Evolutionary conservation across 2,888 invertebrate genomes (phyloP).

Genomic region (Drosophila subquinaria): DNA sequence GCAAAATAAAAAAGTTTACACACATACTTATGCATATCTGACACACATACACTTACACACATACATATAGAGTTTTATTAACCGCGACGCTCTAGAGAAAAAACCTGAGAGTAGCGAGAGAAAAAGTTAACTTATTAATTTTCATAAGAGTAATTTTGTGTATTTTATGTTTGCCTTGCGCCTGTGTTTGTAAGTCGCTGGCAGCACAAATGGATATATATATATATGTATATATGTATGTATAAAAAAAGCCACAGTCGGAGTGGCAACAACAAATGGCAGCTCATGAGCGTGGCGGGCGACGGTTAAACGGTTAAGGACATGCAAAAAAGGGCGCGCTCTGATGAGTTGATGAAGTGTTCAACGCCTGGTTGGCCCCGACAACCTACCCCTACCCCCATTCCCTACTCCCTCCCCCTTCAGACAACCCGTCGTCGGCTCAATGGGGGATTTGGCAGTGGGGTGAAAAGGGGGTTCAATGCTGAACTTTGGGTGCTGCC

Average conservation of each 20-base stretch:
- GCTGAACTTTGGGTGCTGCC: slow-evolving; percentile 65
- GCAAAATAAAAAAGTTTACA: slow-evolving; percentile 54
- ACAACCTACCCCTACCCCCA: slow-evolving; percentile 10
- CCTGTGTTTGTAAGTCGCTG: slow-evolving; percentile 29
- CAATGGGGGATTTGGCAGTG: not conserved
- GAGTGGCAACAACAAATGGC: slow-evolving; percentile 66
- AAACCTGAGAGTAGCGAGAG: slow-evolving; percentile 53
- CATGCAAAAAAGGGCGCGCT: slow-evolving; percentile 80
- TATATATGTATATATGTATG: slow-evolving; percentile 6
- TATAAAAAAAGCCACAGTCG: slow-evolving; percentile 41
- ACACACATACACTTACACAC: slow-evolving; percentile 7
- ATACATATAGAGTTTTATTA: slow-evolving; percentile 23
- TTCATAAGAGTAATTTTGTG: slow-evolving; percentile 84
- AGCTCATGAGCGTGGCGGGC: slow-evolving; percentile 60
- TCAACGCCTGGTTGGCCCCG: slow-evolving; percentile 75
- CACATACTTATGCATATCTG: slow-evolving; percentile 26
- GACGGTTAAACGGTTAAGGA: slow-evolving; percentile 78
- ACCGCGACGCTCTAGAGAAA: slow-evolving; percentile 39
- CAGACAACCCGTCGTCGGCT: not conserved
- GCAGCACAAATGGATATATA: slow-evolving; percentile 36
- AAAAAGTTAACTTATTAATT: slow-evolving; percentile 83
- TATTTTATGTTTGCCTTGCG: slow-evolving; percentile 72
- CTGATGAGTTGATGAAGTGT: slow-evolving; percentile 82
- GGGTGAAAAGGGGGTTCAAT: not conserved
- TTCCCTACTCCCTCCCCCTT: not conserved